Conservation (phyloP, 2,797 vertebrate species). For the Propithecus deckenii region DNA sequence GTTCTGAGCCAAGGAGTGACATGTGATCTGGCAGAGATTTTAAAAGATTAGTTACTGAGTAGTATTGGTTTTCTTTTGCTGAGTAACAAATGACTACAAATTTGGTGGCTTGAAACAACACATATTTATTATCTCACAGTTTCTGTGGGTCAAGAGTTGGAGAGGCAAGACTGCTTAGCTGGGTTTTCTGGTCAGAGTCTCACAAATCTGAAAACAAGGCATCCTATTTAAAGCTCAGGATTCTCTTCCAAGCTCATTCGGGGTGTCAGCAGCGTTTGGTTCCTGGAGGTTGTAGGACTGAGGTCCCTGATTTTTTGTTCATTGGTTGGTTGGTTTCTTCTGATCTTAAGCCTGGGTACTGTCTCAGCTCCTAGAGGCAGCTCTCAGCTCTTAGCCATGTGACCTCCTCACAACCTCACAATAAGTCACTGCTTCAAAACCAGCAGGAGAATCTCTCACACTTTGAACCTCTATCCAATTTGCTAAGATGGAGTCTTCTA, state of each 20-base stretch:
- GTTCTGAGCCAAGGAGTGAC: not conserved
- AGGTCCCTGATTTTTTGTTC: not conserved
- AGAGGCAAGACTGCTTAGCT: not conserved
- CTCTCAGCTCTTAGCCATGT: not conserved
- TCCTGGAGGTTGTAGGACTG: not conserved
- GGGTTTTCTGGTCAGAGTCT: not conserved
- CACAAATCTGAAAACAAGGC: not conserved
- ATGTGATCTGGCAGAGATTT: not conserved
- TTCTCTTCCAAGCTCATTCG: not conserved
- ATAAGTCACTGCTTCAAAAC: not conserved
- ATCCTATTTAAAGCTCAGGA: not conserved
- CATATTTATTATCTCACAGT: not conserved
- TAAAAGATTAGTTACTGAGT: not conserved
- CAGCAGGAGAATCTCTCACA: not conserved
- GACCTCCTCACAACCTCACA: not conserved
- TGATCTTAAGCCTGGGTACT: rapidly evolving
- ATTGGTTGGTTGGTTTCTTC: not conserved
- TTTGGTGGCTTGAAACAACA: not conserved
- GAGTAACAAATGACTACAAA: not conserved
- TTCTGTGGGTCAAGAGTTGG: not conserved
- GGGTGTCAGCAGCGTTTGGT: not conserved
- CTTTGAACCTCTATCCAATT: not conserved
- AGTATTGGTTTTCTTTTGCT: not conserved
- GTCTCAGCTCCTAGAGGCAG: not conserved
- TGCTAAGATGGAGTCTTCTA: not conserved